Percentiles rank a stretch among this genome's conserved stretches.
Evolutionary conservation across 2,888 invertebrate genomes (phyloP).

Genomic region (Priapulus caudatus): DNA sequence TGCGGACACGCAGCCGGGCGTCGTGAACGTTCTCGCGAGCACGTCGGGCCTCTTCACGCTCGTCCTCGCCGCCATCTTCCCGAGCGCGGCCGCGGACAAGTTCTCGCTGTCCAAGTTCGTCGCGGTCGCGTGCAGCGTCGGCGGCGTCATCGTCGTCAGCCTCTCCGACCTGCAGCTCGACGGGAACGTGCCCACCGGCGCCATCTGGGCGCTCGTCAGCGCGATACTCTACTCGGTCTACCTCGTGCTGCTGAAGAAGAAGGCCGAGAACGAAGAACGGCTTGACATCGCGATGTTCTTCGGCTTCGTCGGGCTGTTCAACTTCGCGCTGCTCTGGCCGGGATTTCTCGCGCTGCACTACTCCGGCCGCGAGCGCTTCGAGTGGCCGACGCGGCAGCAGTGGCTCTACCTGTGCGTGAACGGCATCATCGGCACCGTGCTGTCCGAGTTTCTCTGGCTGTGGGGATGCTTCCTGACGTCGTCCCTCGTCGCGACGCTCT

Average conservation of each 20-base stretch:
- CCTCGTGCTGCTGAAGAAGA: conserved; percentile 64
- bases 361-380: conserved; percentile 59
- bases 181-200: conserved; percentile 58
- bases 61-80: conserved; percentile 70
- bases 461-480: conserved; percentile 92
- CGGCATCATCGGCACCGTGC: conserved; percentile 75
- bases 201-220: conserved; percentile 67
- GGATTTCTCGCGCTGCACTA: conserved; percentile 74
- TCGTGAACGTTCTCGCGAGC: conserved; percentile 77
- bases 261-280: conserved; percentile 80
- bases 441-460: conserved; percentile 83
- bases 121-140: conserved; percentile 48
- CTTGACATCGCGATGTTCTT: conserved; percentile 91
- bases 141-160: conserved; percentile 51
- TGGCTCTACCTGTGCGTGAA: conserved; percentile 67
- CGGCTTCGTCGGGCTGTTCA: conserved; percentile 86
- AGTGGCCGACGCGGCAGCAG: conserved; percentile 64
- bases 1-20: conserved; percentile 64
- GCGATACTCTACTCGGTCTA: conserved; percentile 82
- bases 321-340: conserved; percentile 75
- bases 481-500: conserved; percentile 70
- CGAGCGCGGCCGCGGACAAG: conserved; percentile 64
- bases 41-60: conserved; percentile 79
- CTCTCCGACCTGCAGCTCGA: conserved; percentile 57
- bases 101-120: conserved; percentile 74